Conservation (phyloP, 2,797 vertebrate genomes). For the Astyanax mexicanus region DNA sequence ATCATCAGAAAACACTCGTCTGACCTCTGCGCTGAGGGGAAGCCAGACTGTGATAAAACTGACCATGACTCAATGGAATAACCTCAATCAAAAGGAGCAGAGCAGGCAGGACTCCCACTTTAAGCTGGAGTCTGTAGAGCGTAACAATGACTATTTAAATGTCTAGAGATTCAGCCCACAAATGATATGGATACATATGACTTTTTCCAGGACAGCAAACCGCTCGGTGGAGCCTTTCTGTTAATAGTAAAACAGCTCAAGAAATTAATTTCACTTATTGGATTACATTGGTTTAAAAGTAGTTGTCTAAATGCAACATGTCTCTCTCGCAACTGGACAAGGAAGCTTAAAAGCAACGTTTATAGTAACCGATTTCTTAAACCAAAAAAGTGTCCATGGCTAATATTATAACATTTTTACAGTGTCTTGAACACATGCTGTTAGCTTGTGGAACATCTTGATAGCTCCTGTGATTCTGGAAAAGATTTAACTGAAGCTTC, state of each 20-base stretch:
- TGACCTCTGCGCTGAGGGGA: neutral
- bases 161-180: neutral
- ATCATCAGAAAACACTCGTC: conserved; percentile 22
- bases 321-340: too few relatives aligned
- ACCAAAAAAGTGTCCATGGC: too few relatives aligned
- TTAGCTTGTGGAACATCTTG: too few relatives aligned
- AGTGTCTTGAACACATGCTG: too few relatives aligned
- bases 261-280: too few relatives aligned
- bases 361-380: too few relatives aligned
- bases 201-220: neutral
- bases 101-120: neutral
- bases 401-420: too few relatives aligned
- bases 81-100: conserved; percentile 11
- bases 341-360: too few relatives aligned
- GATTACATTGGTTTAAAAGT: too few relatives aligned
- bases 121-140: neutral
- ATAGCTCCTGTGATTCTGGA: too few relatives aligned
- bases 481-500: too few relatives aligned
- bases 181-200: neutral
- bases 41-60: conserved; percentile 24
- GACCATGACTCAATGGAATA: neutral
- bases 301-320: too few relatives aligned
- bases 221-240: neutral
- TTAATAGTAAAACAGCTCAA: neutral
- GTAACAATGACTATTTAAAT: neutral